Conservation (phyloP, 1,140 invertebrate species). For the Diabrotica undecimpunctata region DNA sequence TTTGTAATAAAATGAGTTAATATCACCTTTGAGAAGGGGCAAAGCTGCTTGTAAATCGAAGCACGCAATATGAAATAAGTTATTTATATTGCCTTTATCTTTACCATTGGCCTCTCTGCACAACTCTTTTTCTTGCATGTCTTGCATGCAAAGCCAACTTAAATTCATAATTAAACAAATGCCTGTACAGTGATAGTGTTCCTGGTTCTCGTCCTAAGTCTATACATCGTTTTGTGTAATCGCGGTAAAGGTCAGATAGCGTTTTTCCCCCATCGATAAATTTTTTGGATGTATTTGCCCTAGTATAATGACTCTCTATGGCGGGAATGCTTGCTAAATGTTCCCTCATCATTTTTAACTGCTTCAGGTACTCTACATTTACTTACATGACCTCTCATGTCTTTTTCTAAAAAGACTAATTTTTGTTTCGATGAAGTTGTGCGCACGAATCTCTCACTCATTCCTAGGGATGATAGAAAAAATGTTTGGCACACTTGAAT, state of each 20-base stretch:
- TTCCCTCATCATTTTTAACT: conserved; percentile 4
- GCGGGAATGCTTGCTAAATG: conserved; percentile 4
- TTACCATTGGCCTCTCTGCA: conserved; percentile 23
- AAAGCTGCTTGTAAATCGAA: conserved; percentile 46
- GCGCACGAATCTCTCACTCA: conserved; percentile 5
- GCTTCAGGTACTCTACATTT: conserved; percentile 17
- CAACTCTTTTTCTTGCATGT: conserved; percentile 34
- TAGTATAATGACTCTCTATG: conserved; percentile 26
- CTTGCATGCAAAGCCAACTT: conserved; percentile 15
- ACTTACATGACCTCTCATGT: conserved; percentile 30
- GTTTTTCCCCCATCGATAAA: conserved; percentile 5
- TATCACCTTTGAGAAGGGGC: conserved; percentile 38
- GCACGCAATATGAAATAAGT: conserved; percentile 28
- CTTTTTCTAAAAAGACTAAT: conserved; percentile 10
- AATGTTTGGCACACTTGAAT: conserved; percentile 11
- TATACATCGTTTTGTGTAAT: too few relatives aligned
- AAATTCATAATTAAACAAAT: conserved; percentile 6
- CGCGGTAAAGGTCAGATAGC: too few relatives aligned
- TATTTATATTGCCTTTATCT: conserved; percentile 26
- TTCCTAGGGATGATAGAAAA: conserved; percentile 7
- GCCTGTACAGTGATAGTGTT: not conserved
- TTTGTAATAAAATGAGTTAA: conserved; percentile 46
- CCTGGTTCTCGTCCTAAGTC: too few relatives aligned
- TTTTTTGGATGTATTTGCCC: conserved; percentile 25
- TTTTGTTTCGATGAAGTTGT: conserved; percentile 6